Conservation (phyloP, 2,113 vertebrate species). For the Pelecanoides urinatrix region DNA sequence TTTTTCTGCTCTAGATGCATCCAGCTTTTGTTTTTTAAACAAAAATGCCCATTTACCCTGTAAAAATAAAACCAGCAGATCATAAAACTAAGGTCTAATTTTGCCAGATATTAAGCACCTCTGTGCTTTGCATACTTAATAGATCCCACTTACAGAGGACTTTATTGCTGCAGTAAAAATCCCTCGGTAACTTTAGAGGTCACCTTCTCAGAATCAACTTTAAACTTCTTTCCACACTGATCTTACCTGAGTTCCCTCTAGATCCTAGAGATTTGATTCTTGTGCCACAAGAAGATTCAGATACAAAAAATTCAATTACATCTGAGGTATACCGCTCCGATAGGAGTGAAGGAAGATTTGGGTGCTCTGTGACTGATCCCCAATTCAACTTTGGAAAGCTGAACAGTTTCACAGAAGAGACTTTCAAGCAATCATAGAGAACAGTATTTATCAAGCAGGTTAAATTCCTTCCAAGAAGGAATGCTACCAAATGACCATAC, state of each 20-base stretch:
- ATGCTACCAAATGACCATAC: neutral
- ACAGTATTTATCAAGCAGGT: neutral
- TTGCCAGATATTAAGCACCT: neutral
- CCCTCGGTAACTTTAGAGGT: neutral
- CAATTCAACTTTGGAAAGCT: neutral
- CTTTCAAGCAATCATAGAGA: neutral
- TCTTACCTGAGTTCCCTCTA: neutral
- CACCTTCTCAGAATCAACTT: neutral
- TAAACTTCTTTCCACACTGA: neutral
- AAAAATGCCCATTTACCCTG: neutral
- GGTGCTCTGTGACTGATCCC: neutral
- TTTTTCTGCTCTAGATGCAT: neutral
- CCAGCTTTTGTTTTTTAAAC: neutral
- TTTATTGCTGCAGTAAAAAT: neutral
- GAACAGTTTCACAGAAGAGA: neutral
- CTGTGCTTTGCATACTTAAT: neutral
- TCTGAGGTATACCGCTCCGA: fast-evolving
- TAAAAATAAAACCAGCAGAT: neutral
- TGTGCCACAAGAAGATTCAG: neutral
- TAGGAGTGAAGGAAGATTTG: neutral
- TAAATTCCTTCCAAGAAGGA: neutral
- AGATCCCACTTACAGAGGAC: neutral
- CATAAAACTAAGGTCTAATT: neutral
- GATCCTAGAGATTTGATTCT: neutral
- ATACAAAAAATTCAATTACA: neutral